Percentiles rank a stretch among this genome's conserved stretches.
phyloP scores from a whole-genome alignment of 1,140 invertebrate species.

The Gryon sp. region DNA sequence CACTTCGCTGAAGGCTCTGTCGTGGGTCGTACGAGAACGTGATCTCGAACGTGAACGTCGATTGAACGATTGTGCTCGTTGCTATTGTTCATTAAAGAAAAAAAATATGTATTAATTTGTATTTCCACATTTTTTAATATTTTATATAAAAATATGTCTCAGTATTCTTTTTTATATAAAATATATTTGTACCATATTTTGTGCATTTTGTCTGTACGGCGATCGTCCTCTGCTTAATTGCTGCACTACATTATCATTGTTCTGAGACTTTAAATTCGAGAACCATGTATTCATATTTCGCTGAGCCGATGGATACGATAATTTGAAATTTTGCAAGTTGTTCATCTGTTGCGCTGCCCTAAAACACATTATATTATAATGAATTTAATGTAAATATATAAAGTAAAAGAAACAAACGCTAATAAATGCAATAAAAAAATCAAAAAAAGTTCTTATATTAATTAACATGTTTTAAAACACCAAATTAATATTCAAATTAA shows the following conservation, averaged over 20 bases:
- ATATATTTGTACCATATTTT: constrained; percentile 62
- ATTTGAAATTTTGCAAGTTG: background rate
- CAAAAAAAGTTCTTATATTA: no score
- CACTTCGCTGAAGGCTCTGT: constrained; percentile 74
- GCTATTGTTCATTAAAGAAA: no score
- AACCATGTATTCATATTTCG: constrained; percentile 12
- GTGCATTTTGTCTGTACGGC: constrained; percentile 67
- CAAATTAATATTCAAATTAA: no score
- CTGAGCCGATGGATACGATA: constrained; percentile 7
- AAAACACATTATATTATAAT: background rate
- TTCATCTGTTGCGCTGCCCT: constrained; percentile 14
- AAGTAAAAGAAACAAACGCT: background rate
- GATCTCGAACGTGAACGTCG: constrained; percentile 74
- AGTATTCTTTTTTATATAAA: background rate
- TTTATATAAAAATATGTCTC: no score
- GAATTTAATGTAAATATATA: background rate
- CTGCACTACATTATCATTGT: constrained; percentile 23
- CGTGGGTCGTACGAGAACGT: constrained; percentile 70
- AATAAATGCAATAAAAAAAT: constrained; percentile 1
- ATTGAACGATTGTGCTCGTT: constrained; percentile 57
- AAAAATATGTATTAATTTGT: no score
- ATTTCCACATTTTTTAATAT: no score
- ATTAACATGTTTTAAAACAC: no score
- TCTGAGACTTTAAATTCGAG: constrained; percentile 20
- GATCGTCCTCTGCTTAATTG: constrained; percentile 71